phyloP scores from a whole-genome alignment of 2,888 invertebrate species.

The Eurytoma adleriae region DNA sequence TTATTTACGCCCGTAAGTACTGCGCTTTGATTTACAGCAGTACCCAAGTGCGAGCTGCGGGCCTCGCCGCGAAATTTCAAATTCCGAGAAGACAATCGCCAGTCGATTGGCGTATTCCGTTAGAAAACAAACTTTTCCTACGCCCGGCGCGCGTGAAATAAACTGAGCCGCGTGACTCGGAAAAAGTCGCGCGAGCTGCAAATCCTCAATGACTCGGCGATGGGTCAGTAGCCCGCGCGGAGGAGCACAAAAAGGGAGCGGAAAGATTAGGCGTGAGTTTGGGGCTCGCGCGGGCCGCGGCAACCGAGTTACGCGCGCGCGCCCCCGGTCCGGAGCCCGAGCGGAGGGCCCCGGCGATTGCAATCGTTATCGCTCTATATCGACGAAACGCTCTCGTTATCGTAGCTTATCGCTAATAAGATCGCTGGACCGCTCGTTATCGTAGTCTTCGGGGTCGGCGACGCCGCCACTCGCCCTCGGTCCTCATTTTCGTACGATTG shows the following conservation, averaged over 20 bases:
- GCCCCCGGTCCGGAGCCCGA: not conserved
- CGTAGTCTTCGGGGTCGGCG: conserved; percentile 65
- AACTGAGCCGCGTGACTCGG: not conserved
- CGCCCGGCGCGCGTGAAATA: too few species aligned
- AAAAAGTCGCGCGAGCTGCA: not conserved
- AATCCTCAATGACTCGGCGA: not conserved
- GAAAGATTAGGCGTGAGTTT: not conserved
- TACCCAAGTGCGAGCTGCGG: too few species aligned
- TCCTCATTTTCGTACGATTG: conserved; percentile 73
- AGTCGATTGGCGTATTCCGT: too few species aligned
- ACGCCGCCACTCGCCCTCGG: conserved; percentile 52
- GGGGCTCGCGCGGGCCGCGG: not conserved
- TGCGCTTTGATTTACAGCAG: conserved; percentile 41
- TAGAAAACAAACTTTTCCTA: not conserved
- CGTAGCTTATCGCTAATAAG: conserved; percentile 74
- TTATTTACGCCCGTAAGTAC: conserved; percentile 31
- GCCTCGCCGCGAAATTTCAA: not conserved
- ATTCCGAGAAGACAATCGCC: not conserved
- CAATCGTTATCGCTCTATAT: conserved; percentile 62
- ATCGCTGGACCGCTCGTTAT: conserved; percentile 74
- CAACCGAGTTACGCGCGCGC: conserved; percentile 17
- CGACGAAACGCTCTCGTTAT: conserved; percentile 67
- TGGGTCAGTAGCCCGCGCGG: not conserved
- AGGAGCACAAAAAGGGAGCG: not conserved
- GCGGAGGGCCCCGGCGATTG: conserved; percentile 45